Percentiles rank a stretch among this genome's conserved stretches.
Evolutionary conservation across 30 jellyfish, hydroid and myxozoan genomes (phyloP).

Genomic region (Catostylus mosaicus): DNA sequence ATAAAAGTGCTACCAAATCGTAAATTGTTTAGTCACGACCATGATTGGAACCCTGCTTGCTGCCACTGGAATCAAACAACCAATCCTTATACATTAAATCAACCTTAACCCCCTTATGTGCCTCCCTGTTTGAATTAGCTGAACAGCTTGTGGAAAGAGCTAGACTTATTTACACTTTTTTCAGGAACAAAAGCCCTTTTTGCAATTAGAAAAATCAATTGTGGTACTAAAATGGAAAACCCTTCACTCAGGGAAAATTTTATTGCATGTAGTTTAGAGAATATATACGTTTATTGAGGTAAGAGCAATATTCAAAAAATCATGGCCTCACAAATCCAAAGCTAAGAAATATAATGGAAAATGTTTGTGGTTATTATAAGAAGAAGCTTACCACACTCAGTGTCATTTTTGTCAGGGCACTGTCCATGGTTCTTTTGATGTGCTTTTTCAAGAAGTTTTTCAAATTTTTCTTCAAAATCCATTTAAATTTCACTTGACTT

Average conservation of each 20-base stretch:
- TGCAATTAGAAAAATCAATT: too few species aligned
- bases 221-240: too few species aligned
- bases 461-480: conserved; percentile 14
- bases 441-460: conserved; percentile 14
- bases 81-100: not conserved
- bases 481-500: too few species aligned
- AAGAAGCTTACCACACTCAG: not conserved
- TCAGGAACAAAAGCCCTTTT: too few species aligned
- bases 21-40: not conserved
- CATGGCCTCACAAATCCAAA: not conserved
- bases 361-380: not conserved
- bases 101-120: not conserved
- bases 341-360: not conserved
- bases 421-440: not conserved
- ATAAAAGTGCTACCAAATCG: not conserved
- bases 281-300: not conserved
- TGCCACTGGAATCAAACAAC: not conserved
- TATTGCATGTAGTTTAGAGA: not conserved
- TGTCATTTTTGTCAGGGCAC: not conserved
- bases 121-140: not conserved
- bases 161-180: too few species aligned
- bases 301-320: too few species aligned
- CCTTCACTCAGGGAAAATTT: too few species aligned
- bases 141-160: not conserved
- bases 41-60: not conserved